These are phyloP conservation scores for Drosophila borborema DNA, from an alignment of 2,888 invertebrate genomes.

Conservation along the genomic window DNA sequence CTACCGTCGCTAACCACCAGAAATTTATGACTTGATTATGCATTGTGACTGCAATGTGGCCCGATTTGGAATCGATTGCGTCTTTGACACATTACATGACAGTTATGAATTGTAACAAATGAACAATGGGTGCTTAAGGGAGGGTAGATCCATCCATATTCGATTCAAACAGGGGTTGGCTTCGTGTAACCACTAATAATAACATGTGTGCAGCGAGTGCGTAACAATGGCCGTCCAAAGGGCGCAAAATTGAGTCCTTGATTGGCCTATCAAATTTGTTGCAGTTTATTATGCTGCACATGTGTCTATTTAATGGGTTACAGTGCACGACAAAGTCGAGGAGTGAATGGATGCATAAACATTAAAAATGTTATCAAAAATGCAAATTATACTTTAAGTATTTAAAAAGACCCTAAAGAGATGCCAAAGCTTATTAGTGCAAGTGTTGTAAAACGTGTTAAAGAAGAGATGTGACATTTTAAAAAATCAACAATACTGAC, in stretches of 20 bases:
- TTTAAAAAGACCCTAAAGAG: too few species aligned
- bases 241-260: slow-evolving; percentile 49
- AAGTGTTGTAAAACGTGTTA: not conserved
- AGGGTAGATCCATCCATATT: not conserved
- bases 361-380: too few species aligned
- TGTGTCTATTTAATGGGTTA: slow-evolving; percentile 5
- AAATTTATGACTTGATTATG: slow-evolving; percentile 36
- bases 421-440: too few species aligned
- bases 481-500: too few species aligned
- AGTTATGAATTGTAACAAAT: slow-evolving; percentile 51
- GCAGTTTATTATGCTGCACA: slow-evolving; percentile 8
- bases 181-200: slow-evolving; percentile 61
- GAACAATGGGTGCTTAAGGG: slow-evolving; percentile 4
- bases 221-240: slow-evolving; percentile 33
- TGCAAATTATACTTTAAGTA: not conserved
- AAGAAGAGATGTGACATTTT: not conserved
- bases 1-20: slow-evolving; percentile 19
- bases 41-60: slow-evolving; percentile 19
- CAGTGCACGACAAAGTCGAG: slow-evolving; percentile 36
- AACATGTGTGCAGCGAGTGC: slow-evolving; percentile 58
- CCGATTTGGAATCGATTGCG: slow-evolving; percentile 23
- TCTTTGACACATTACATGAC: slow-evolving; percentile 49
- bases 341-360: too few species aligned
- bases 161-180: slow-evolving; percentile 38
- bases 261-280: slow-evolving; percentile 49